Percentiles rank a stretch among this genome's conserved stretches.
These are phyloP conservation scores for Eucidaris tribuloides DNA, from an alignment of 35 echinoderm and acorn worm species.

Conservation along the genomic window DNA sequence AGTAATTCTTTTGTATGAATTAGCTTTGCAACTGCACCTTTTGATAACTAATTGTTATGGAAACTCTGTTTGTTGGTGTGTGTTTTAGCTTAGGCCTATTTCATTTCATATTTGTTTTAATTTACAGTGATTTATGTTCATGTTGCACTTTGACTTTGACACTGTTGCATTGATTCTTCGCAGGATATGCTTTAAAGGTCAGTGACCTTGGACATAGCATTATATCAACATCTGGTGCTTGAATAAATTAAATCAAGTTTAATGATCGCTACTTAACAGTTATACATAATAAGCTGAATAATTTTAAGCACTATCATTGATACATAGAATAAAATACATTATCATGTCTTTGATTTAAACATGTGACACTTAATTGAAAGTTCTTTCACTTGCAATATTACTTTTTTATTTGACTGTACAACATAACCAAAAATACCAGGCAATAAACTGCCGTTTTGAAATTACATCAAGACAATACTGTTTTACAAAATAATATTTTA, in stretches of 20 bases:
- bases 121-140: too few species aligned
- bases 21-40: too few species aligned
- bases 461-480: too few species aligned
- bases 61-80: too few species aligned
- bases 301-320: not conserved
- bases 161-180: slow-evolving; percentile 35
- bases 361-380: not conserved
- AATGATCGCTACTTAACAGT: not conserved
- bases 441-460: too few species aligned
- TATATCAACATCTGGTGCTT: not conserved
- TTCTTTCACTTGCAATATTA: not conserved
- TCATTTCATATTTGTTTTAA: too few species aligned
- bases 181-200: slow-evolving; percentile 11
- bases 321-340: not conserved
- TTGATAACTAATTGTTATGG: too few species aligned
- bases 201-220: not conserved
- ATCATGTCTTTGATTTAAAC: not conserved
- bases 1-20: too few species aligned
- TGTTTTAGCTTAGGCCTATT: too few species aligned
- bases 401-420: too few species aligned
- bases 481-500: too few species aligned
- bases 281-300: not conserved
- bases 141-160: slow-evolving; percentile 29
- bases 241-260: not conserved
- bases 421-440: too few species aligned